Conservation (phyloP, 2,797 vertebrate species). For the Aplochiton taeniatus region DNA sequence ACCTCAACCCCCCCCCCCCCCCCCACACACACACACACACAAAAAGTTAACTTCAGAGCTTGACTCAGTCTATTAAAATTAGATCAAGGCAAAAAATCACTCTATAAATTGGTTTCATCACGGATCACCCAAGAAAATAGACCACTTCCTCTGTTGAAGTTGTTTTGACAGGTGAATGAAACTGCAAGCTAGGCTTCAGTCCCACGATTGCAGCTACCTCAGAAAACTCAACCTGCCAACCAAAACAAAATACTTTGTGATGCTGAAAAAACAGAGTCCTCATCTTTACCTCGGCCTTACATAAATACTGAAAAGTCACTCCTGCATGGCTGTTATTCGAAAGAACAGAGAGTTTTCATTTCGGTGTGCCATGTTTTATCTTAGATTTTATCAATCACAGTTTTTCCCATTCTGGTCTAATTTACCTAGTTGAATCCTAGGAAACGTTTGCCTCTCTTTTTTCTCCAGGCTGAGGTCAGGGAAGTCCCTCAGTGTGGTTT, state of each 20-base stretch:
- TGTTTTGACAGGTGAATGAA: conserved; percentile 84
- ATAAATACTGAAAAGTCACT: conserved; percentile 52
- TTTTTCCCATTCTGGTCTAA: conserved; percentile 36
- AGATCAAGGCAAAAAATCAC: conserved; percentile 58
- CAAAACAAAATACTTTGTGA: conserved; percentile 67
- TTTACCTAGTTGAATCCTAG: conserved; percentile 49
- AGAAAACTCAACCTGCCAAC: conserved; percentile 65
- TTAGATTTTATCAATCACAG: neutral
- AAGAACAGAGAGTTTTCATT: conserved; percentile 19
- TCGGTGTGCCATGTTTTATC: conserved; percentile 4
- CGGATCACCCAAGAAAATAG: conserved; percentile 61
- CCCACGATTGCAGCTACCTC: conserved; percentile 61
- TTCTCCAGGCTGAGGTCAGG: conserved; percentile 30
- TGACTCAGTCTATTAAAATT: conserved; percentile 54
- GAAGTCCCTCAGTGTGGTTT: conserved; percentile 8
- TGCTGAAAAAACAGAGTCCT: conserved; percentile 55
- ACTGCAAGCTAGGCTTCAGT: conserved; percentile 74
- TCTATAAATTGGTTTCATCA: conserved; percentile 57
- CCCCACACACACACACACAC: conserved; percentile 38
- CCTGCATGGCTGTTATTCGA: conserved; percentile 23
- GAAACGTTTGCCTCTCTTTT: conserved; percentile 27
- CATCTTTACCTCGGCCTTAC: conserved; percentile 59
- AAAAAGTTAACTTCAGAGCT: conserved; percentile 38
- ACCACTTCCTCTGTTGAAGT: conserved; percentile 67
- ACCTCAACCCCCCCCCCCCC: too few relatives aligned